Conservation (phyloP, 2,797 vertebrate species). For the Protosalanx chinensis region DNA sequence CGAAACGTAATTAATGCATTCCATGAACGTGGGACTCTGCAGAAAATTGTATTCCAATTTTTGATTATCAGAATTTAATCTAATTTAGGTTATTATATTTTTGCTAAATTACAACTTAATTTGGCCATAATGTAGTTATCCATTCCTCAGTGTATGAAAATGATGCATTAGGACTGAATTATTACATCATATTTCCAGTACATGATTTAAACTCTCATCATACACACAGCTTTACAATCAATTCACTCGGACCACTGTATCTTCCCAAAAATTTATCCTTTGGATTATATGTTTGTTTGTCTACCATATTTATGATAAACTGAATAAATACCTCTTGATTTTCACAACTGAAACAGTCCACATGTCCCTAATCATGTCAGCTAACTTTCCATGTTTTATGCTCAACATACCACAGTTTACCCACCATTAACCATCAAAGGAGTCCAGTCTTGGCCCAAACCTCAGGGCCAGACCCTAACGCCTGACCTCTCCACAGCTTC, state of each 20-base stretch:
- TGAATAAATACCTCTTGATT: background rate
- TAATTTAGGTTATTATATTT: conserved; percentile 1
- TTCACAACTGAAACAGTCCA: background rate
- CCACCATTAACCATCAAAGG: conserved; percentile 47
- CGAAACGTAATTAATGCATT: background rate
- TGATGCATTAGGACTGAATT: too few relatives aligned
- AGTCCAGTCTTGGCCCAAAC: conserved; percentile 43
- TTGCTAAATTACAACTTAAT: background rate
- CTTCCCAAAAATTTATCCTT: too few relatives aligned
- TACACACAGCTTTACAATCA: too few relatives aligned
- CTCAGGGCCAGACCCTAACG: background rate
- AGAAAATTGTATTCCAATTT: background rate
- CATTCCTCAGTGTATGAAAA: conserved; percentile 13
- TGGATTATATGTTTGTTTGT: too few relatives aligned
- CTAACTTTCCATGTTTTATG: background rate
- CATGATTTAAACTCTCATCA: too few relatives aligned
- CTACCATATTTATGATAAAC: too few relatives aligned
- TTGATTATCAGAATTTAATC: background rate
- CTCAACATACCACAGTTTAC: background rate
- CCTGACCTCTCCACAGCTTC: conserved; percentile 66
- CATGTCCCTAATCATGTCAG: background rate
- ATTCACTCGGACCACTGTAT: too few relatives aligned
- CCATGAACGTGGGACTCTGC: background rate
- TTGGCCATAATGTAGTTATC: background rate
- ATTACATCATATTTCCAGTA: too few relatives aligned